phyloP scores from a whole-genome alignment of 2,113 vertebrate species.

The Ifrita kowaldi region DNA sequence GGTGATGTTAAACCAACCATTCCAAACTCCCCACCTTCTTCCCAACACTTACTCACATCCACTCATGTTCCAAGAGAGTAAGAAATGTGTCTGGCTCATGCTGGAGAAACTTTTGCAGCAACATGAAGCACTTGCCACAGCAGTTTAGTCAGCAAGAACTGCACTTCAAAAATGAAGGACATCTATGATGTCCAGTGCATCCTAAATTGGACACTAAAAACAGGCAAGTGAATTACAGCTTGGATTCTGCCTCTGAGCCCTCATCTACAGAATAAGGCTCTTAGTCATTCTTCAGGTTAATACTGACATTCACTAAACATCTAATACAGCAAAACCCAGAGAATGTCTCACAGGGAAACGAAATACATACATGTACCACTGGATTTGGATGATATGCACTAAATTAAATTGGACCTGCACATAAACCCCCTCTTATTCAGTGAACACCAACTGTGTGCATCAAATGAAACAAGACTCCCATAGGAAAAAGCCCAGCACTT shows the following conservation, averaged over 20 bases:
- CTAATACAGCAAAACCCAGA: background rate
- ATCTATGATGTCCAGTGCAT: background rate
- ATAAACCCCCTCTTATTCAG: background rate
- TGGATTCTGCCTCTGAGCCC: background rate
- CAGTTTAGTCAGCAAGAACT: background rate
- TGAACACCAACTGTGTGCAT: background rate
- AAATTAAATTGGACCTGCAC: background rate
- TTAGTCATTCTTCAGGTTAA: background rate
- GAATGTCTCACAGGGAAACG: background rate
- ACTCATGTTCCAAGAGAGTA: background rate
- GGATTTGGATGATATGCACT: background rate
- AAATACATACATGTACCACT: background rate
- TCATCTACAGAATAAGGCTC: background rate
- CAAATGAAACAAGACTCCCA: background rate
- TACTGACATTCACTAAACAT: background rate
- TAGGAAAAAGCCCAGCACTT: background rate
- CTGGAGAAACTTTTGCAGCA: background rate
- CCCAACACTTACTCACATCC: rapidly evolving
- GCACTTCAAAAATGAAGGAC: background rate
- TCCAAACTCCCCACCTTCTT: background rate
- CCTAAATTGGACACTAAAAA: background rate
- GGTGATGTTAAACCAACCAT: background rate
- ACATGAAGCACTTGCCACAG: background rate
- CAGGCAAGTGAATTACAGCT: rapidly evolving
- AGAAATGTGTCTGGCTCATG: background rate